Conservation (phyloP, 2,113 vertebrate species). For the Oreochromis niloticus region DNA sequence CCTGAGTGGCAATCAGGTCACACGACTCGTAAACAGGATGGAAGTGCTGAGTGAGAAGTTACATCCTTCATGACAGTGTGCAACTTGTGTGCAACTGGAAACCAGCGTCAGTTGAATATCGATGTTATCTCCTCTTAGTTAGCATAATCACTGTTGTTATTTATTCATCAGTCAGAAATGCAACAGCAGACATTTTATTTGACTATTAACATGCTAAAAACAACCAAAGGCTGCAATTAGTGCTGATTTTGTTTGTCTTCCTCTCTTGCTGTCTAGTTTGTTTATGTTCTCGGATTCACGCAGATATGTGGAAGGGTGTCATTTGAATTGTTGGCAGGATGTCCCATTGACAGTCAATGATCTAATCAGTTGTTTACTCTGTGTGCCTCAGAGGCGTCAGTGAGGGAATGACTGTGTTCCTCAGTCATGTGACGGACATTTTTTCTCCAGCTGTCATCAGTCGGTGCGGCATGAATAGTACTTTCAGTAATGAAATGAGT, state of each 20-base stretch:
- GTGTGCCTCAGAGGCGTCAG: constrained; percentile 27
- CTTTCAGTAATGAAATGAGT: not conserved
- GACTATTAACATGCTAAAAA: not conserved
- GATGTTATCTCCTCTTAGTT: constrained; percentile 3
- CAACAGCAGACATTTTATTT: not conserved
- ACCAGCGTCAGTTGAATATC: not conserved
- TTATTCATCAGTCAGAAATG: constrained; percentile 5
- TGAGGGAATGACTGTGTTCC: constrained; percentile 25
- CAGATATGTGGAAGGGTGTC: constrained; percentile 40
- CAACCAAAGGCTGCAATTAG: constrained; percentile 31
- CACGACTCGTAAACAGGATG: constrained; percentile 77
- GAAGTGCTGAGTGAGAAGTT: constrained; percentile 74
- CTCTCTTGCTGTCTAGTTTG: constrained; percentile 22
- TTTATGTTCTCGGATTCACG: constrained; percentile 37
- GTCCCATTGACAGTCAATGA: constrained; percentile 53
- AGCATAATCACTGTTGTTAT: constrained; percentile 7
- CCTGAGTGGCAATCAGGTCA: constrained; percentile 69
- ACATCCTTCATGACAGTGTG: constrained; percentile 68
- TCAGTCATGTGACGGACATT: constrained; percentile 12
- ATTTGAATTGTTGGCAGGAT: constrained; percentile 53
- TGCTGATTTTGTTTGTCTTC: constrained; percentile 64
- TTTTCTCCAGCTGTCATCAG: not conserved
- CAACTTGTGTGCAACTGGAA: constrained; percentile 32
- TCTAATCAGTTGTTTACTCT: constrained; percentile 68
- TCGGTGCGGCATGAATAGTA: not conserved